Evolutionary conservation across 1,140 invertebrate species (phyloP).

Genomic region (Physella acuta): DNA sequence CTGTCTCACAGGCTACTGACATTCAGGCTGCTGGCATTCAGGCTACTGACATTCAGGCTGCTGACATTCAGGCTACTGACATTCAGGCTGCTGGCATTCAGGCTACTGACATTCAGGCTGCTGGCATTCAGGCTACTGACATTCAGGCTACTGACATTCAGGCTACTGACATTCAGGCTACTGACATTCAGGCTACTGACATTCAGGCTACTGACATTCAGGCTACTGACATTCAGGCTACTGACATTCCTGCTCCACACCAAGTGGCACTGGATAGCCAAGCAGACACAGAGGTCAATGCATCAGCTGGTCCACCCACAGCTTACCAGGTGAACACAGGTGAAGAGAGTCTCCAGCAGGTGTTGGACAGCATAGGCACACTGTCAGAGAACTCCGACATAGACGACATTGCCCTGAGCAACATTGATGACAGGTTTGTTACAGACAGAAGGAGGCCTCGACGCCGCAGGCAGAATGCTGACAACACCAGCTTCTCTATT

Average conservation of each 20-base stretch:
- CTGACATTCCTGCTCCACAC: not conserved
- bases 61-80: no score
- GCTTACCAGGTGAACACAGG: slow-evolving; percentile 26
- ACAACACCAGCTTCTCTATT: slow-evolving; percentile 47
- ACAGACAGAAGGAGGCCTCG: slow-evolving; percentile 35
- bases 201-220: no score
- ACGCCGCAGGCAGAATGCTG: slow-evolving; percentile 24
- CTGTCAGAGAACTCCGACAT: slow-evolving; percentile 29
- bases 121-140: not conserved
- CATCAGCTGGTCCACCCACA: no score
- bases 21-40: no score
- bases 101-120: not conserved
- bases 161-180: no score
- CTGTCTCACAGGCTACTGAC: no score
- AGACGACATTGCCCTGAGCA: slow-evolving; percentile 32
- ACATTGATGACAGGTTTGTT: slow-evolving; percentile 52
- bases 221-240: no score
- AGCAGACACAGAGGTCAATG: not conserved
- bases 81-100: no score
- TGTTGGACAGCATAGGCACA: slow-evolving; percentile 28
- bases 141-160: not conserved
- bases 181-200: no score
- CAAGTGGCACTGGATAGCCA: not conserved
- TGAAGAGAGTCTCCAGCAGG: slow-evolving; percentile 29
- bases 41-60: no score